These are phyloP conservation scores for Gila orcuttii DNA, from an alignment of 2,113 vertebrate genomes.

Conservation along the genomic window DNA sequence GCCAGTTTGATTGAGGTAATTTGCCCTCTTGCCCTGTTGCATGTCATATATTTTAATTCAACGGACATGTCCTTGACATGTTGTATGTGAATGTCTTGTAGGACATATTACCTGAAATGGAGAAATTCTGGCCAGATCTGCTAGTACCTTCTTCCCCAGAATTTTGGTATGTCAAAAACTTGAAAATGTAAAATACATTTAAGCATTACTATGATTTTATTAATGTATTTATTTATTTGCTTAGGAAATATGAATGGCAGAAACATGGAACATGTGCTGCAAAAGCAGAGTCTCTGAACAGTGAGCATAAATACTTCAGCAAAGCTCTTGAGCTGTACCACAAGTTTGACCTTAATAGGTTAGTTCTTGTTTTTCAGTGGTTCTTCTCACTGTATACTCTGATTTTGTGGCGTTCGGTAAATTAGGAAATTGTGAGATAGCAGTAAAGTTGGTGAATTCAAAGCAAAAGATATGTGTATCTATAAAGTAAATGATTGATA, in stretches of 20 bases:
- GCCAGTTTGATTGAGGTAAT: constrained; percentile 52
- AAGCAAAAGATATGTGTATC: background rate
- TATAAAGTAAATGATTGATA: background rate
- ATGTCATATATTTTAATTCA: background rate
- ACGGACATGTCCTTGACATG: background rate
- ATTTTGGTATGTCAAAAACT: constrained; percentile 55
- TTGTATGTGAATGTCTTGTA: constrained; percentile 33
- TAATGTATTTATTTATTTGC: background rate
- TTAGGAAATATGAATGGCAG: constrained; percentile 65
- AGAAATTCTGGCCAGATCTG: constrained; percentile 61
- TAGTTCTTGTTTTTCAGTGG: background rate
- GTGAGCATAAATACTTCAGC: constrained; percentile 65
- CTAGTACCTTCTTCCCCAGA: constrained; percentile 28
- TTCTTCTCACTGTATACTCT: background rate
- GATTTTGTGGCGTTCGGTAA: background rate
- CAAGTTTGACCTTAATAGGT: constrained; percentile 60
- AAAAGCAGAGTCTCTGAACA: constrained; percentile 52
- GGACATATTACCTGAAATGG: constrained; percentile 64
- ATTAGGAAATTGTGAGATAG: background rate
- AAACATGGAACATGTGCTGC: constrained; percentile 67
- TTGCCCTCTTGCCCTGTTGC: background rate
- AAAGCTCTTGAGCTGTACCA: constrained; percentile 66
- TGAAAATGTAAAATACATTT: background rate
- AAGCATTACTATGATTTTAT: background rate
- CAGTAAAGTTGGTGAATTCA: background rate